Evolutionary conservation across 2,888 invertebrate species (phyloP).

Genomic region (Hyalella azteca): DNA sequence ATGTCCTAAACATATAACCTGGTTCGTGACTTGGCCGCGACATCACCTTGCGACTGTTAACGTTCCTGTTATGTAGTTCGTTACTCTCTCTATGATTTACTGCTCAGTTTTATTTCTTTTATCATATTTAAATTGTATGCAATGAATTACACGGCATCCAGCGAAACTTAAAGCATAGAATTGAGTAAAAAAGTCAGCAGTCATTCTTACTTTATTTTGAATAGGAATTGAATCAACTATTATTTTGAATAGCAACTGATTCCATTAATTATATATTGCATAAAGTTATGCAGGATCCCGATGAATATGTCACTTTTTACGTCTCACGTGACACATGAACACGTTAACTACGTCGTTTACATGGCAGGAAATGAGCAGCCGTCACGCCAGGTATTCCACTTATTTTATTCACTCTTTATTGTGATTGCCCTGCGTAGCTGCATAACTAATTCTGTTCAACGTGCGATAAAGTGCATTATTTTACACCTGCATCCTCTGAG

Average conservation of each 20-base stretch:
- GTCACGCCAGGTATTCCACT: not conserved
- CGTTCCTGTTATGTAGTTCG: too few species aligned
- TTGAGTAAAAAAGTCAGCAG: too few species aligned
- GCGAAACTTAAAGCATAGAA: too few species aligned
- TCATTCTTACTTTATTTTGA: not conserved
- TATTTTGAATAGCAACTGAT: not conserved
- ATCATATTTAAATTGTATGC: too few species aligned
- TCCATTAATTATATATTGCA: not conserved
- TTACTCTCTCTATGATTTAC: too few species aligned
- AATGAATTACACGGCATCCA: too few species aligned
- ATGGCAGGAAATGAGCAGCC: not conserved
- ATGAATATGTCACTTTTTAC: not conserved
- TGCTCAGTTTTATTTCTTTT: too few species aligned
- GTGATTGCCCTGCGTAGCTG: not conserved
- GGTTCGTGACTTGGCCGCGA: too few species aligned
- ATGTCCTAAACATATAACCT: too few species aligned
- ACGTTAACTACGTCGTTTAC: not conserved
- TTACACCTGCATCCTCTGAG: not conserved
- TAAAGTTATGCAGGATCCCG: not conserved
- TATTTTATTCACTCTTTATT: not conserved
- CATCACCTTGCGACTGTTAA: too few species aligned
- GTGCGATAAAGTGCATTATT: not conserved
- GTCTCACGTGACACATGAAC: not conserved
- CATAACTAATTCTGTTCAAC: not conserved
- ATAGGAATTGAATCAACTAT: not conserved